Conservation (phyloP, 2,113 vertebrate species). For the Polypterus bichir region DNA sequence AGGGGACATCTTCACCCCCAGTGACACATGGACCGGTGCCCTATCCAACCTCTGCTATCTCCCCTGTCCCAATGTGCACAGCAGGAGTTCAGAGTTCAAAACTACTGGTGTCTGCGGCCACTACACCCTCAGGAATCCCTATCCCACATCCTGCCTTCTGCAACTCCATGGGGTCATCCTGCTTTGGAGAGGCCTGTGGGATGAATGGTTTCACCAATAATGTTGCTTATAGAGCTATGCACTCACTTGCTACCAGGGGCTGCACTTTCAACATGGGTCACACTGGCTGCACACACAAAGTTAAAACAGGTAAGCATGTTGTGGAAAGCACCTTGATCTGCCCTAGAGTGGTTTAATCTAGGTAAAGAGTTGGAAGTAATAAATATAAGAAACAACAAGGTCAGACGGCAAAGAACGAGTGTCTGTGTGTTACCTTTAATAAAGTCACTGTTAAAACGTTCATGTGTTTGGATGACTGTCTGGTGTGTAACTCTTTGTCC, state of each 20-base stretch:
- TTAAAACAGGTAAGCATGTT: conserved; percentile 68
- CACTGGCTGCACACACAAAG: conserved; percentile 62
- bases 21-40: conserved; percentile 35
- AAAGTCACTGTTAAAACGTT: too few relatives aligned
- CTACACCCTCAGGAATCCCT: conserved; percentile 56
- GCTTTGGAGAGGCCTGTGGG: conserved; percentile 65
- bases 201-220: conserved; percentile 49
- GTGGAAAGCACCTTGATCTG: too few relatives aligned
- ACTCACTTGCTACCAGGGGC: conserved; percentile 56
- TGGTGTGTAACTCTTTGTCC: too few relatives aligned
- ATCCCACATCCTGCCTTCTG: conserved; percentile 73
- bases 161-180: conserved; percentile 56
- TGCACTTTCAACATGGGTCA: conserved; percentile 53
- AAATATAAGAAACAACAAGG: too few relatives aligned
- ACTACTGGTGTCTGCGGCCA: conserved; percentile 55
- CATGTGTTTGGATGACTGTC: too few relatives aligned
- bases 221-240: conserved; percentile 60
- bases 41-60: conserved; percentile 49
- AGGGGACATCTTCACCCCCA: conserved; percentile 30
- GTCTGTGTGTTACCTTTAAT: too few relatives aligned
- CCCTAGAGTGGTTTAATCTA: too few relatives aligned
- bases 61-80: conserved; percentile 51
- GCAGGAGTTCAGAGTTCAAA: conserved; percentile 53
- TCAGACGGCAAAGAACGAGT: too few relatives aligned
- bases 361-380: too few relatives aligned